Base-by-base conservation (phyloP, 2,888 invertebrate species). In the Melanostoma mellinum region DNA sequence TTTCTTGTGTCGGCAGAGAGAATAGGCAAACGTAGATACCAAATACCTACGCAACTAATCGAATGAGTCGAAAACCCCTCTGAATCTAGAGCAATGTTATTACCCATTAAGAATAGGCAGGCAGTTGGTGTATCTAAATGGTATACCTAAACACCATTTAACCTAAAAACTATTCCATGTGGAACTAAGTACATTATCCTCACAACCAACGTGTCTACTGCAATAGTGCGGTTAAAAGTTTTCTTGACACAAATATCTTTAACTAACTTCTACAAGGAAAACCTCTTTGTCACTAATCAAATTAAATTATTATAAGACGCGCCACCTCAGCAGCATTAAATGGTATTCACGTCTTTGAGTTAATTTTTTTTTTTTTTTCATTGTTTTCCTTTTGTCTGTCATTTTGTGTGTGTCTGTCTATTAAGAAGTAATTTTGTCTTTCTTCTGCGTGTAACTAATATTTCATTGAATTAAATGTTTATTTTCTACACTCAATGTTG, bases 201-300 rank as follows among this genome's bases (percentile, higher is more conserved):
- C 44, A 36, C 30, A 71, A 75, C 33, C 10, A 53, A 33, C 20
- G 33, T 33, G n/a, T 60, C 58, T 58, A 32, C 35, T 63, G 61
- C 48, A 36, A 6, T 50, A 63, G 38, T 63, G n/a, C n/a, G 38
- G 72, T 73, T 67, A 73, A 53, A 73, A 56, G 60, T 68, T 80
- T 82, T 76, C 81, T 82, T 84, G 84, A 78, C 84, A 84, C 71
- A 74, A 48, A 79, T 68, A 79, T 33, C 42, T 20, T 20, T 52
- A 48, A 69, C 61, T 63, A 61, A 69, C 32, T 44, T 68, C n/a
- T 35, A 53, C 46, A 67, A 60, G 65, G 61, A 52, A 79, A 79
- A 69, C 67, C 69, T 48, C 38, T 69, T 36, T 20, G 53, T 58
- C 20, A 67, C 84, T 84, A 84, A 84, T 84, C 78, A 71, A 84